Evolutionary conservation across 2,113 vertebrate species (phyloP), one percentile per base, ranked within the genome.

Genomic region (Menura novaehollandiae): DNA sequence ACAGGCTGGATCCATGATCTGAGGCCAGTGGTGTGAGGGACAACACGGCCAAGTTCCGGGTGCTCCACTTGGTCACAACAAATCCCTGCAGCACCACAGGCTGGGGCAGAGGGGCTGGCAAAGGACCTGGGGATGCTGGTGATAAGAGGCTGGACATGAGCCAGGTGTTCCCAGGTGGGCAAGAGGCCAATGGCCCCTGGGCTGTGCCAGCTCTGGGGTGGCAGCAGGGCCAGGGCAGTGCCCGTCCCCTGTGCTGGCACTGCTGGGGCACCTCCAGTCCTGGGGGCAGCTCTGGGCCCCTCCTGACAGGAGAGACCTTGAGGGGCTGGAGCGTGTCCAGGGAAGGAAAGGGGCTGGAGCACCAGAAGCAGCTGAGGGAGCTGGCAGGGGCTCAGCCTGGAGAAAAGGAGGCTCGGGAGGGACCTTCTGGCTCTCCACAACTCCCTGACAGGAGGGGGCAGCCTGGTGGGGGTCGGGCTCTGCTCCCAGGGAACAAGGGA

Each of bases 381-480:
- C 49, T 64, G 75, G 39, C 30, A 73, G 76, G 56, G 26, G 58
- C 51, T 88, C 41, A 73, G 35, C 11, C 75, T 80, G 76, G 35
- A 66, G 76, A 7, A 73, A 30, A 88, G 51, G 59, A 51, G 59
- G 51, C 37, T 81, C 59, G 44, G 59, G 51, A 7, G 24, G 43
- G 11, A 8, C 21, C 37, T 39, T 60, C 1, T 77, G 73, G 37
- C 76, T 80, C 66, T 79, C 59, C 44, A 32, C 35, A 80, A 3
- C 11, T 58, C 58, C 62, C 77, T 66, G 77, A 33, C 19, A 81
- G 22, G 68, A 73, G 68, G 7, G 44, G 27, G 16, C 59, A 81
- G 43, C 22, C 1, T 0, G 51, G 35, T 5, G 4, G 20, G 18
- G 0, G 3, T 51, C 0, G 0, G 52, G 77, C 9, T 52, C 7